phyloP scores from a whole-genome alignment of 2,888 invertebrate genomes.

The Archips xylosteana region DNA sequence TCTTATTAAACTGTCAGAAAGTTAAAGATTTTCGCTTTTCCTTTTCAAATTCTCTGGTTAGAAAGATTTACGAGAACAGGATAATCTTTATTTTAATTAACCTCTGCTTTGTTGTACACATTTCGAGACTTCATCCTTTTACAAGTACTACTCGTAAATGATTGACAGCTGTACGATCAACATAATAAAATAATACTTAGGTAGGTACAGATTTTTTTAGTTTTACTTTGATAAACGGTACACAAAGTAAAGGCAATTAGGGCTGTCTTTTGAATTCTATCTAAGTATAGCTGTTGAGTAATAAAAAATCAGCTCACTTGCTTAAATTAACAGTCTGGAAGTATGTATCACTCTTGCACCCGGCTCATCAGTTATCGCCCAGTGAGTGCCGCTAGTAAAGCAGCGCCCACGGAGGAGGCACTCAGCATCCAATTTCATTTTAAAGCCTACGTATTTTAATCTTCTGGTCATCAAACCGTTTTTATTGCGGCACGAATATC shows the following conservation, averaged over 20 bases:
- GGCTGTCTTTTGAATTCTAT: neutral
- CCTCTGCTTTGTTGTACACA: constrained; percentile 64
- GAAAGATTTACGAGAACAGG: constrained; percentile 72
- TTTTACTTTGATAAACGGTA: neutral
- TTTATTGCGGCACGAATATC: constrained; percentile 78
- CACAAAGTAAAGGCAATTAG: neutral
- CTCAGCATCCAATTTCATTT: constrained; percentile 45
- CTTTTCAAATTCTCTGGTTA: constrained; percentile 70
- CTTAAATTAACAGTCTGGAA: neutral
- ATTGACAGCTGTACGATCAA: neutral
- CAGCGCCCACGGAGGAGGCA: constrained; percentile 60
- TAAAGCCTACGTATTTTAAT: constrained; percentile 68
- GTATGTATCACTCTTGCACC: neutral
- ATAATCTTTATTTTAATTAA: constrained; percentile 75
- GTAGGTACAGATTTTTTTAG: neutral
- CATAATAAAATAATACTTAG: no score
- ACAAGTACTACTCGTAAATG: neutral
- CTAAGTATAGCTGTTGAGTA: neutral
- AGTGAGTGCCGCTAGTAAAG: constrained; percentile 10
- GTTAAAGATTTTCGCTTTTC: constrained; percentile 80
- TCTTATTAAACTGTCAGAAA: constrained; percentile 83
- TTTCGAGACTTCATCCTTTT: constrained; percentile 2
- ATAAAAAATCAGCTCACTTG: neutral
- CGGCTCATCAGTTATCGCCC: neutral
- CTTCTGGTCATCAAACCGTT: constrained; percentile 73